Conservation (phyloP, 2,888 invertebrate species). For the Eurytoma californica region DNA sequence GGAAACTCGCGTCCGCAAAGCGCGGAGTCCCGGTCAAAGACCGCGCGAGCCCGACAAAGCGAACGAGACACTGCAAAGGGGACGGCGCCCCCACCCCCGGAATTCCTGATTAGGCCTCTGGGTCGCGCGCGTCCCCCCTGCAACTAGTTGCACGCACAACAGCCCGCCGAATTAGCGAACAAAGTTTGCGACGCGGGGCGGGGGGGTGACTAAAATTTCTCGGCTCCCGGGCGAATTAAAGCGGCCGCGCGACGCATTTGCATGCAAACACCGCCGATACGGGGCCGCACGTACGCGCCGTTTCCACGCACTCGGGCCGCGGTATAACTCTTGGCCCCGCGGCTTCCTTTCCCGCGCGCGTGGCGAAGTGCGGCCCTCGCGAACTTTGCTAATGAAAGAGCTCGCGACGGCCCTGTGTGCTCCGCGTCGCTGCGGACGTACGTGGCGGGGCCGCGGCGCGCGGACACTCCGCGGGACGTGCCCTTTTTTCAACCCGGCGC, state of each 20-base stretch:
- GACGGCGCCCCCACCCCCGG: not conserved
- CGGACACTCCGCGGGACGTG: not conserved
- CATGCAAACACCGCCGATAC: slow-evolving; percentile 5
- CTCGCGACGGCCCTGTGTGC: slow-evolving; percentile 21
- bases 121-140: not conserved
- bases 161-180: slow-evolving; percentile 42
- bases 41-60: no score
- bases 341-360: slow-evolving; percentile 1
- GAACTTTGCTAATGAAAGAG: slow-evolving; percentile 51
- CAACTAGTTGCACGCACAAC: slow-evolving; percentile 49
- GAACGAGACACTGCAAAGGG: no score
- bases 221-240: slow-evolving; percentile 49
- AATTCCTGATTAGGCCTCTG: slow-evolving; percentile 46
- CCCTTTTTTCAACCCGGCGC: not conserved
- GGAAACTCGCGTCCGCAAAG: no score
- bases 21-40: no score
- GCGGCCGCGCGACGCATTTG: slow-evolving; percentile 10
- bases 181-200: slow-evolving; percentile 30
- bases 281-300: slow-evolving; percentile 11
- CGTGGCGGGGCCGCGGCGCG: slow-evolving; percentile 29
- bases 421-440: slow-evolving; percentile 13
- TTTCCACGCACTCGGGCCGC: slow-evolving; percentile 8
- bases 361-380: slow-evolving; percentile 2
- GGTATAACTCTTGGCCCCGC: slow-evolving; percentile 8
- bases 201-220: slow-evolving; percentile 35